phyloP scores from a whole-genome alignment of 2,797 vertebrate genomes.

The Clarias platycephalus region DNA sequence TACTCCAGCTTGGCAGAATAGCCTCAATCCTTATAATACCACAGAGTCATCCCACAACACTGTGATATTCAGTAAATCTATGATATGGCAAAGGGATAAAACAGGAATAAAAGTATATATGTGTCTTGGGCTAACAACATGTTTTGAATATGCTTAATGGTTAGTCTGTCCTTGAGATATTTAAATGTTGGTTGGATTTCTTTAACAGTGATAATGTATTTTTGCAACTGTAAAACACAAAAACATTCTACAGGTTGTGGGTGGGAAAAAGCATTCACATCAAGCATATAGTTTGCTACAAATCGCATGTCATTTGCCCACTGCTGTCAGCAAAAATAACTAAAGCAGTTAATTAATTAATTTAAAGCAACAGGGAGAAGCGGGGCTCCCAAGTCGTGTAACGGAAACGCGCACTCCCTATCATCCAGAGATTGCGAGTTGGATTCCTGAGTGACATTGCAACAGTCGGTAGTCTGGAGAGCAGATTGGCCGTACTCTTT shows the following conservation, averaged over 20 bases:
- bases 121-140: not conserved
- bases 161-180: not conserved
- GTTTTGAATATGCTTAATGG: not conserved
- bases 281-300: not conserved
- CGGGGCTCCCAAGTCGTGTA: too few relatives aligned
- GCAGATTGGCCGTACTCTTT: too few relatives aligned
- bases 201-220: not conserved
- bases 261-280: not conserved
- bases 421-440: too few relatives aligned
- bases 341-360: too few relatives aligned
- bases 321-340: not conserved
- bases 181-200: not conserved
- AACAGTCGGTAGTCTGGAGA: too few relatives aligned
- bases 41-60: slow-evolving; percentile 1
- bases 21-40: slow-evolving; percentile 31
- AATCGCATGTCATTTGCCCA: not conserved
- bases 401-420: too few relatives aligned
- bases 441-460: too few relatives aligned
- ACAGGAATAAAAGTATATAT: not conserved
- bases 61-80: slow-evolving; percentile 15
- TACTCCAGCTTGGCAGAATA: slow-evolving; percentile 27
- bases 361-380: not conserved
- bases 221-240: too few relatives aligned
- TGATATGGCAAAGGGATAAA: slow-evolving; percentile 1
- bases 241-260: not conserved